Evolutionary conservation across 2,888 invertebrate genomes (phyloP).

Genomic region (Clitarchus hookeri): DNA sequence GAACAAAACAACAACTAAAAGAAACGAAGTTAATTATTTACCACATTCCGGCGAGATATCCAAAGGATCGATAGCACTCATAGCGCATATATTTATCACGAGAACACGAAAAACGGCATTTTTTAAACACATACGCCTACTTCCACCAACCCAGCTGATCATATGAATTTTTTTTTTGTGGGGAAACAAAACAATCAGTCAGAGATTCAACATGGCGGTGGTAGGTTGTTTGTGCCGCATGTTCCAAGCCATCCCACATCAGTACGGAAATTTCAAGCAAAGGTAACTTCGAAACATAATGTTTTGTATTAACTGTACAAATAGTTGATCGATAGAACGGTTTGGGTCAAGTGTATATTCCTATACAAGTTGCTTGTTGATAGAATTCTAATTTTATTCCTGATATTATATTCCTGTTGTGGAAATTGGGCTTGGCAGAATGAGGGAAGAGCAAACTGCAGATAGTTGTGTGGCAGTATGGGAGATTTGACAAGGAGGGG

Average conservation of each 20-base stretch:
- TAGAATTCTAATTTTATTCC: too few species aligned
- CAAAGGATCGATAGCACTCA: constrained; percentile 29
- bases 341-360: too few species aligned
- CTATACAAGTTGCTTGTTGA: too few species aligned
- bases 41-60: constrained; percentile 39
- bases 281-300: neutral
- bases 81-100: neutral
- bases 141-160: constrained; percentile 25
- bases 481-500: too few species aligned
- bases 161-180: neutral
- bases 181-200: neutral
- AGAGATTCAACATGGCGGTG: neutral
- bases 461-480: too few species aligned
- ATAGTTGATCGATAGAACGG: too few species aligned
- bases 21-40: constrained; percentile 28
- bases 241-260: neutral
- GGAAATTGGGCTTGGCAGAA: too few species aligned
- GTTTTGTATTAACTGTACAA: too few species aligned
- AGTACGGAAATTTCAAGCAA: neutral
- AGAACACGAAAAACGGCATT: neutral
- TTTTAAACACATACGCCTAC: constrained; percentile 30
- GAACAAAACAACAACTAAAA: neutral
- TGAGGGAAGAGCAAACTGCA: too few species aligned
- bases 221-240: neutral
- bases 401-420: too few species aligned